Evolutionary conservation across 2,113 vertebrate species (phyloP).

Genomic region (Cephalopterus ornatus): DNA sequence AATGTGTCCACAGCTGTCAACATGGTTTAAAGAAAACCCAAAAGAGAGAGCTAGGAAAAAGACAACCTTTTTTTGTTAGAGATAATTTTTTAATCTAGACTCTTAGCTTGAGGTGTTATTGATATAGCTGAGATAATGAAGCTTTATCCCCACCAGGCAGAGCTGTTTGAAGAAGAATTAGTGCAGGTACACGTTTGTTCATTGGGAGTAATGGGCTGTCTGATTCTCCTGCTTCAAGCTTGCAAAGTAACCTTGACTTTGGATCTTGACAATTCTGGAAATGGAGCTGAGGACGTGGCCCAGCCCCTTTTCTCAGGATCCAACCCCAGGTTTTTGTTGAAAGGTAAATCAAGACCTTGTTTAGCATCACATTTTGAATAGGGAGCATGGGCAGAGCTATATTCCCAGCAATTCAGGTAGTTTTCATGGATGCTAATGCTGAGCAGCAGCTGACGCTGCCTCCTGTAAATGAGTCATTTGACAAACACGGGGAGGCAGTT

Average conservation of each 20-base stretch:
- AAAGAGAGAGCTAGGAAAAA: neutral
- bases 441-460: neutral
- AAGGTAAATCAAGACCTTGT: neutral
- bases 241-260: neutral
- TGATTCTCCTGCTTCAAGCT: neutral
- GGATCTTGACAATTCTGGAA: neutral
- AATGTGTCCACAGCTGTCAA: neutral
- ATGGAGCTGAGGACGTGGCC: neutral
- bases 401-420: neutral
- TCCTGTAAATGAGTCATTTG: neutral
- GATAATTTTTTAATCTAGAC: neutral
- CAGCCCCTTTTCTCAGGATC: neutral
- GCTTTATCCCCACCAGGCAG: neutral
- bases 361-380: neutral
- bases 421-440: neutral
- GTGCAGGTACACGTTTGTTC: neutral
- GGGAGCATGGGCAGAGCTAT: neutral
- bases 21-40: neutral
- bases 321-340: neutral
- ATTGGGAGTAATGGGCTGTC: neutral
- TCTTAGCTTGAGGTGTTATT: neutral
- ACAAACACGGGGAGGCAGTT: neutral
- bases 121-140: neutral
- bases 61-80: neutral
- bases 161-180: neutral